Percentiles rank a stretch among this genome's conserved stretches.
Conservation (phyloP, 1,140 invertebrate species). For the Eumeta japonica region DNA sequence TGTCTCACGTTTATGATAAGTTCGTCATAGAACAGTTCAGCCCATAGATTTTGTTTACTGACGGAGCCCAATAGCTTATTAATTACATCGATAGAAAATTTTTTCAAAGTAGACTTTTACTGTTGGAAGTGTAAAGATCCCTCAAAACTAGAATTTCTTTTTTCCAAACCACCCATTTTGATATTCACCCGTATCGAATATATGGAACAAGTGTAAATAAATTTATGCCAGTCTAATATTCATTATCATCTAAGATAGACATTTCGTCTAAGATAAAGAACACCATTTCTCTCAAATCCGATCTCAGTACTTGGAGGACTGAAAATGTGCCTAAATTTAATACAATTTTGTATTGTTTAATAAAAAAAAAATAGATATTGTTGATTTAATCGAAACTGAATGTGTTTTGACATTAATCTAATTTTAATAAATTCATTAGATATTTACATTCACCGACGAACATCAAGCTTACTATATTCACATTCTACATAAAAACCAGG, state of each 20-base stretch:
- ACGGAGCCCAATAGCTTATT: constrained; percentile 12
- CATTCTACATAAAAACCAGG: constrained; percentile 11
- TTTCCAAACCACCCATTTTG: constrained; percentile 17
- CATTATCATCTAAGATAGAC: constrained; percentile 19
- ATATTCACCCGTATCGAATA: constrained; percentile 13
- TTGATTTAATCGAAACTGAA: constrained; percentile 12
- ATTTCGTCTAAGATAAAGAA: constrained; percentile 21
- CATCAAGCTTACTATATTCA: constrained; percentile 13
- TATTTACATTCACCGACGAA: constrained; percentile 9
- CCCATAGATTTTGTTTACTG: constrained; percentile 15
- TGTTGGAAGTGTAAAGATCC: constrained; percentile 15
- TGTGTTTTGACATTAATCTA: constrained; percentile 10
- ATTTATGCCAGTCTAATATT: constrained; percentile 18
- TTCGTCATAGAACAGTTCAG: constrained; percentile 15
- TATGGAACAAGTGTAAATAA: constrained; percentile 12
- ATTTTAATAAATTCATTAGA: constrained; percentile 15
- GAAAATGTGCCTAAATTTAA: constrained; percentile 13
- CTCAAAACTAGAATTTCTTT: constrained; percentile 14
- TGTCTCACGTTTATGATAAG: constrained; percentile 14
- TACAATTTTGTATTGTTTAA: constrained; percentile 11
- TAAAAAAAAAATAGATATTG: constrained; percentile 17
- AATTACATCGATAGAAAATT: constrained; percentile 10
- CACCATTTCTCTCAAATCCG: too few relatives aligned
- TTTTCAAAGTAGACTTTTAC: constrained; percentile 18
- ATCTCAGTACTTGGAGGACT: too few relatives aligned